Evolutionary conservation across 2,888 invertebrate species (phyloP), one percentile per base, ranked within the genome.

Genomic region (Metallyticus violacea): DNA sequence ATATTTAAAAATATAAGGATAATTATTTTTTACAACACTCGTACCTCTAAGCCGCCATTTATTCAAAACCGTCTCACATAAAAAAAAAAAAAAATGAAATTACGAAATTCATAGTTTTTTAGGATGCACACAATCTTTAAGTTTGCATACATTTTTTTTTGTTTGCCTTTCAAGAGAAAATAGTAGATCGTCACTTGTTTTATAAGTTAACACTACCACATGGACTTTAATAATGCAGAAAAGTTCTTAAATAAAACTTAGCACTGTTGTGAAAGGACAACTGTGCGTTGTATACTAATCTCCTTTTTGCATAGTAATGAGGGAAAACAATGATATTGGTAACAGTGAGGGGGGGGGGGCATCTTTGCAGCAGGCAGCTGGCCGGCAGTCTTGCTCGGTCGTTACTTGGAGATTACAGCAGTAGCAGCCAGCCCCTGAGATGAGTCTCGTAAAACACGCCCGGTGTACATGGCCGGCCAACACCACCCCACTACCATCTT

Each of bases 401-500:
- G 85, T 85, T 85, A 85, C 85, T 85, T 80, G 85, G 80, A 85
- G 85, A 85, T 85, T 85, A 85, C 85, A 85, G n/a, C n/a, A n/a
- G n/a, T n/a, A n/a, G n/a, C n/a, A n/a, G 80, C n/a, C 9, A 40
- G 40, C 79, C 77, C 83, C 77, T 84, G 84, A 86, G 86, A 86
- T 86, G 86, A 84, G 84, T 83, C 82, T 86, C 86, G 86, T 86
- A 86, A 86, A 86, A 83, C 83, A 86, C 83, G 78, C 26, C 83
- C 77, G 77, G 77, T 83, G 83, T 77, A 83, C 77, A 27, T 28
- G 28, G 28, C 15, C 76, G n/a, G 28, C 15, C n/a, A 6, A 7
- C 27, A 26, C 25, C 79, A 81, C 29, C 81, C 29, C 15, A 28
- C 28, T n/a, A 77, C 83, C 83, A 83, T 83, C 83, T 83, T 83